Conservation (phyloP, 2,888 invertebrate genomes). For the Morpho helenor region DNA sequence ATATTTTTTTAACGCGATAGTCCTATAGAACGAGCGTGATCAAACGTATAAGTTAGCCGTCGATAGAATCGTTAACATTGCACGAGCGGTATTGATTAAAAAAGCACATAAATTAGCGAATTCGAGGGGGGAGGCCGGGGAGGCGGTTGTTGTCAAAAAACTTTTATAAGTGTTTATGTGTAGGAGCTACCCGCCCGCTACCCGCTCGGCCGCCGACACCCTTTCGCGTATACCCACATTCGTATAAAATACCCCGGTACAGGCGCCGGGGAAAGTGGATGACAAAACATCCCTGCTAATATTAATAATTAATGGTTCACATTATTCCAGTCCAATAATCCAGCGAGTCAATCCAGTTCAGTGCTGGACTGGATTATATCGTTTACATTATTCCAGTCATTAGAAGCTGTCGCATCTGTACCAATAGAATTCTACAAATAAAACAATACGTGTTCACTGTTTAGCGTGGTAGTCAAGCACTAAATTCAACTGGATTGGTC, state of each 20-base stretch:
- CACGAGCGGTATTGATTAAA: constrained; percentile 72
- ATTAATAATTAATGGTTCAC: no score
- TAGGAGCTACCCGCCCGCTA: constrained; percentile 37
- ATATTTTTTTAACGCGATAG: no score
- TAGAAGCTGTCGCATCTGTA: no score
- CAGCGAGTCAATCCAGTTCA: no score
- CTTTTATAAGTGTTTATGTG: constrained; percentile 79
- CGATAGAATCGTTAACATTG: constrained; percentile 58
- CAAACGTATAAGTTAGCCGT: constrained; percentile 17
- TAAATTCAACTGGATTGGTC: no score
- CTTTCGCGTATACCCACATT: constrained; percentile 78
- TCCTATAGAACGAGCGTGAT: background rate
- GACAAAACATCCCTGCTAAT: no score
- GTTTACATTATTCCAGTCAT: no score
- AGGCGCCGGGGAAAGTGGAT: constrained; percentile 37
- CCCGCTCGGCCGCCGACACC: constrained; percentile 55
- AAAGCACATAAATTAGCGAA: constrained; percentile 80
- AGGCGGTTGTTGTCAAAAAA: constrained; percentile 76
- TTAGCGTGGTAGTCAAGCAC: no score
- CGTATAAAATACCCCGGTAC: constrained; percentile 64
- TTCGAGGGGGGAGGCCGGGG: constrained; percentile 53
- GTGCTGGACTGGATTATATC: no score
- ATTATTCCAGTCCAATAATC: no score
- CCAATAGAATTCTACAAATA: no score
- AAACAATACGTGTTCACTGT: no score